Conservation (phyloP, 2,113 vertebrate species). For the Chionomys nivalis region DNA sequence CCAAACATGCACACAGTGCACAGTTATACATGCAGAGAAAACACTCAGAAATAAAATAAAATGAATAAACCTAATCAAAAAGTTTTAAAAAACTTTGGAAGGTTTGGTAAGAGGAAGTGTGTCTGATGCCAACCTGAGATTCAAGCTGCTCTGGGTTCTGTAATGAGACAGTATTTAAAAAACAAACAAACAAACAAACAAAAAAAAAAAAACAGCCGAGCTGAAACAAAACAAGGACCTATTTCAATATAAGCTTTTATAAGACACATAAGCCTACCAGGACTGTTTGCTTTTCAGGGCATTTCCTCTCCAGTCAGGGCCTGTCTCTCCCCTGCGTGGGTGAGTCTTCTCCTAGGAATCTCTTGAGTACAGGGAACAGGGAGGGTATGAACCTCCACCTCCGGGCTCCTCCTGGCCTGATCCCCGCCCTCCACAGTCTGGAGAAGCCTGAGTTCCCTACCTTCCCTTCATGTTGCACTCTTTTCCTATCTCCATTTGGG, state of each 20-base stretch:
- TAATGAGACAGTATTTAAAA: neutral
- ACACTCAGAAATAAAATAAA: neutral
- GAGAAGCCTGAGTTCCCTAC: constrained; percentile 53
- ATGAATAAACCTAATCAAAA: neutral
- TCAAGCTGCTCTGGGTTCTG: neutral
- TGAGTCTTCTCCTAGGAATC: constrained; percentile 32
- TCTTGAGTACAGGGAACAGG: neutral
- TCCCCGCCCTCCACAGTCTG: constrained; percentile 21
- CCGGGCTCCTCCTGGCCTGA: neutral
- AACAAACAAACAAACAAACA: neutral
- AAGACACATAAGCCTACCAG: constrained; percentile 77
- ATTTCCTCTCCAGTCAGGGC: constrained; percentile 71
- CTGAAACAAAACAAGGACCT: neutral
- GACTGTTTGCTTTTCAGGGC: constrained; percentile 85
- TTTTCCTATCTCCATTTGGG: constrained; percentile 24
- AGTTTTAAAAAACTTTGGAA: no score
- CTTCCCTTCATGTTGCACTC: neutral
- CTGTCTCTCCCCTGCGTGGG: constrained; percentile 38
- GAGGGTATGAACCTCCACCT: constrained; percentile 17
- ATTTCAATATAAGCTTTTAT: neutral
- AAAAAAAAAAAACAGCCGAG: neutral
- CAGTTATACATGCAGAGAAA: neutral
- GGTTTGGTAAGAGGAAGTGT: neutral
- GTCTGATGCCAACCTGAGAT: neutral
- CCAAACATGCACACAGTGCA: neutral